Evolutionary conservation across 2,888 invertebrate species (phyloP), one percentile per base, ranked within the genome.

Genomic region (Chalcis sispes): DNA sequence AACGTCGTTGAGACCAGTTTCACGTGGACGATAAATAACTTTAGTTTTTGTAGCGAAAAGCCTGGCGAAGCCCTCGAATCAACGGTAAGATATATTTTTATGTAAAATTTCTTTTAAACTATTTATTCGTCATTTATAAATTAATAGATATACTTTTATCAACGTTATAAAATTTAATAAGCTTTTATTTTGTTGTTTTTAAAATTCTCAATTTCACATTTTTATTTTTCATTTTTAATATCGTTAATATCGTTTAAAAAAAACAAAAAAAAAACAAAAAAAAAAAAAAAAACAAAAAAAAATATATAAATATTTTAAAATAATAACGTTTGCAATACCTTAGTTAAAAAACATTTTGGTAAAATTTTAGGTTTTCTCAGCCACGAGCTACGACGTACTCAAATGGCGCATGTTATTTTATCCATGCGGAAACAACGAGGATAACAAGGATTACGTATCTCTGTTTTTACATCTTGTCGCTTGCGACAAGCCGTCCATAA

Each of bases 371-470:
- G 15, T 62, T 0, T 74, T 74, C 48, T 61, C 46, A 8, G n/a
- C 74, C 13, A 8, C 61, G 13, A 18, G 18, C 8, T 20, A 27
- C 29, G 42, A 52, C 2, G 2, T 13, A 5, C 65, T 75, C 8
- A 64, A 70, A 18, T 75, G 70, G 70, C 58, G 70, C 13, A 32
- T 75, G 54, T 50, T 50, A 29, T 59, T 75, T 36, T 75, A 70
- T n/a, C 75, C 75, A 4, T 32, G 20, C 4, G 75, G 75, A 40
- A 71, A 70, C 23, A 64, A 70, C 15, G 15, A n/a, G 3, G 59
- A 75, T 29, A 70, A 71, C 46, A 27, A 58, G 40, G 70, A 75
- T 1, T 65, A 70, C 65, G 40, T 75, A 0, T 75, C 71, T 5
- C n/a, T 75, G 23, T 71, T 75, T 46, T 36, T 75, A 4, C 69